A percentile compares a stretch with the other conserved stretches of the same genome.
phyloP scores from a whole-genome alignment of 2,888 invertebrate genomes.

The Trissolcus brochymenae region DNA sequence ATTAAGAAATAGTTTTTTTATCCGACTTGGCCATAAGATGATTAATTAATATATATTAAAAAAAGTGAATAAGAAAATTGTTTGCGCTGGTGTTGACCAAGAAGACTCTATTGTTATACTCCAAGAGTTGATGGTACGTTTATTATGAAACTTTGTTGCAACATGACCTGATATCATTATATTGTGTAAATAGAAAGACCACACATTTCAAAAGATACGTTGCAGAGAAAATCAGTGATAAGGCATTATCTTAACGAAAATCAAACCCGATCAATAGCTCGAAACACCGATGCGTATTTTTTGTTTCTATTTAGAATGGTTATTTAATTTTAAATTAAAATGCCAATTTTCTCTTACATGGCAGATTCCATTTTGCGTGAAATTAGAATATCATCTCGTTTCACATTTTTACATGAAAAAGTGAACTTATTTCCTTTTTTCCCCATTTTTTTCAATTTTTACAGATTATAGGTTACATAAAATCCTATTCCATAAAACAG shows the following conservation, averaged over 20 bases:
- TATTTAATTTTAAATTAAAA: conserved; percentile 2
- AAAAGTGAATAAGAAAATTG: background rate
- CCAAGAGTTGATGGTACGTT: conserved; percentile 25
- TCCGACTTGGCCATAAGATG: no score
- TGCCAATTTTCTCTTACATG: no score
- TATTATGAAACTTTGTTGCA: conserved; percentile 34
- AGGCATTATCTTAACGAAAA: conserved; percentile 32
- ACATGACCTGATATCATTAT: conserved; percentile 31
- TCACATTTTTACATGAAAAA: conserved; percentile 2
- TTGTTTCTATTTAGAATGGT: background rate
- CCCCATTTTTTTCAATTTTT: no score
- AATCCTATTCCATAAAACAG: no score
- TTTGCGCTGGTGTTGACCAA: background rate
- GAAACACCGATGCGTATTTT: background rate
- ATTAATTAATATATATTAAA: no score
- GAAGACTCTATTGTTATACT: conserved; percentile 16
- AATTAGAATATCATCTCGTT: background rate
- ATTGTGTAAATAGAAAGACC: conserved; percentile 27
- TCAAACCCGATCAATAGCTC: conserved; percentile 22
- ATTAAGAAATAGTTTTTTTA: no score
- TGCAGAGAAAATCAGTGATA: conserved; percentile 16
- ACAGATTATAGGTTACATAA: no score
- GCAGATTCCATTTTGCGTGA: no score
- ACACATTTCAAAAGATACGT: conserved; percentile 24
- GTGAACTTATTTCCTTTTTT: background rate